These are phyloP conservation scores for Paramuricea clavata DNA, from an alignment of 92 coral and sea anemone genomes.

Conservation along the genomic window DNA sequence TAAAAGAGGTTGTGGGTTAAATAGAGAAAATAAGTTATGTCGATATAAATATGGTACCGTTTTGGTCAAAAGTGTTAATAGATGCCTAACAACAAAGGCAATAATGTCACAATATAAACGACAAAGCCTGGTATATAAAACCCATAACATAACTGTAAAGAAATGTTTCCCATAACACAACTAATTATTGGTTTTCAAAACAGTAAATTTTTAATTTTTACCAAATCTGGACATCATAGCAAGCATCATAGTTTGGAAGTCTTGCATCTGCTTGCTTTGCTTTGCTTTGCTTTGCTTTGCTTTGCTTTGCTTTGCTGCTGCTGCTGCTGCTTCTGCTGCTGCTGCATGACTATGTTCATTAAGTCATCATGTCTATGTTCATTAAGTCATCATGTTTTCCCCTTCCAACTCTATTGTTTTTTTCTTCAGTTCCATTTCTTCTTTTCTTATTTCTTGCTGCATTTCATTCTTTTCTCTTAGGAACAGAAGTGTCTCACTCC, in stretches of 20 bases:
- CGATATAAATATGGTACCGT: too few relatives aligned
- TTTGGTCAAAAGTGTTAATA: too few relatives aligned
- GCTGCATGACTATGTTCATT: neutral
- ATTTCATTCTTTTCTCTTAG: constrained; percentile 32
- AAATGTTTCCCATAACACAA: neutral
- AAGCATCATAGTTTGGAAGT: constrained; percentile 62
- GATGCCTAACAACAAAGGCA: too few relatives aligned
- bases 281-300: too few relatives aligned
- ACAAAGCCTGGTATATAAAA: too few relatives aligned
- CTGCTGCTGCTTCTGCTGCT: too few relatives aligned
- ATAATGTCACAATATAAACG: too few relatives aligned
- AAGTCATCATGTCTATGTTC: too few relatives aligned
- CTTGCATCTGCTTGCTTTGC: constrained; percentile 50
- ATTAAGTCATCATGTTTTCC: too few relatives aligned
- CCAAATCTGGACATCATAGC: constrained; percentile 45
- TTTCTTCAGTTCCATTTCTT: constrained; percentile 42
- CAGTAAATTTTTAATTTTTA: constrained; percentile 23
- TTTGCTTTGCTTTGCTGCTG: too few relatives aligned
- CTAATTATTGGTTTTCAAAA: constrained; percentile 26
- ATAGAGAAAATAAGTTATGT: too few relatives aligned
- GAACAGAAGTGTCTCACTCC: constrained; percentile 40
- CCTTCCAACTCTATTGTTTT: constrained; percentile 21
- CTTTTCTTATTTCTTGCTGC: constrained; percentile 21
- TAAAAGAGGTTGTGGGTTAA: too few relatives aligned
- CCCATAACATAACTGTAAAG: neutral